phyloP scores from a whole-genome alignment of 2,113 vertebrate genomes.

The Xenopus borealis region DNA sequence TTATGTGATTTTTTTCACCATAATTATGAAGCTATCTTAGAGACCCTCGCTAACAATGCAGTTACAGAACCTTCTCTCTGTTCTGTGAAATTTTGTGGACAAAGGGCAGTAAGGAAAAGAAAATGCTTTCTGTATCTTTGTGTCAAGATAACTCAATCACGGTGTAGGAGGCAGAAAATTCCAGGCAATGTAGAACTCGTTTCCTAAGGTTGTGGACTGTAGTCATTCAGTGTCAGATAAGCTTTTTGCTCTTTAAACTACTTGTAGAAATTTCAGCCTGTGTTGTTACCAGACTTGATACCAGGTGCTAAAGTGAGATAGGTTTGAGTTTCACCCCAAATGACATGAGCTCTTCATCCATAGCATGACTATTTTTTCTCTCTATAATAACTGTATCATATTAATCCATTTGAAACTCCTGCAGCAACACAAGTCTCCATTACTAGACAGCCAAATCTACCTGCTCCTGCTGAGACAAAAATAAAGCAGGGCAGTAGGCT shows the following conservation, averaged over 20 bases:
- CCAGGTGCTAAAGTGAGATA: conserved; percentile 28
- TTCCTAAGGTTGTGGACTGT: not conserved
- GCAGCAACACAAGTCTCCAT: conserved; percentile 8
- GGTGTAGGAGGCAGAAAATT: not conserved
- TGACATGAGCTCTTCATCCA: not conserved
- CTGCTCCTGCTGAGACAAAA: not conserved
- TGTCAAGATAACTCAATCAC: not conserved
- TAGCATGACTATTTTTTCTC: not conserved
- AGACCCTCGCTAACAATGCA: no score
- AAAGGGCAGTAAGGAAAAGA: no score
- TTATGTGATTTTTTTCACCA: no score
- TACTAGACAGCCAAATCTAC: conserved; percentile 2
- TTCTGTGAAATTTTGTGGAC: no score
- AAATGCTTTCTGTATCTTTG: no score
- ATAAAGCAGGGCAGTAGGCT: no score
- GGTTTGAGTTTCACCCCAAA: not conserved
- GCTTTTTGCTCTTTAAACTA: not conserved
- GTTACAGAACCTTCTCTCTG: no score
- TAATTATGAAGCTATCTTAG: no score
- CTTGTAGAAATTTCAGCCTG: conserved; percentile 11
- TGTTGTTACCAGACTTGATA: conserved; percentile 15
- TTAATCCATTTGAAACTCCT: conserved; percentile 28
- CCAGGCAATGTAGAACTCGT: not conserved
- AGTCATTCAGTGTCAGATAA: conserved; percentile 10
- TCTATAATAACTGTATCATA: conserved; percentile 6